Evolutionary conservation across 2,888 invertebrate species (phyloP), one percentile per base, ranked within the genome.

Genomic region (Fragum sueziense): DNA sequence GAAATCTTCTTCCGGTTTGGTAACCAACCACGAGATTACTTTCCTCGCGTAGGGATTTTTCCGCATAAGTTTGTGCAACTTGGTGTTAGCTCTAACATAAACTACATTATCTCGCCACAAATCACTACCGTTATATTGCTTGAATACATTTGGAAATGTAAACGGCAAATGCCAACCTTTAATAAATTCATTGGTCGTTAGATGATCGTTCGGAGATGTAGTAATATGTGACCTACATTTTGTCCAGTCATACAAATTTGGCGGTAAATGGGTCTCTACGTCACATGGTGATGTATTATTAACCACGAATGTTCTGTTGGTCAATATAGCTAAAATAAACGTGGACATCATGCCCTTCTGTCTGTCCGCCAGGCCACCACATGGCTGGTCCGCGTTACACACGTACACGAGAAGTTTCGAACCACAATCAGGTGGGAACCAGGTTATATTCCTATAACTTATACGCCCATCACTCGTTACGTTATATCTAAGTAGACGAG

Each of bases 361-460:
- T 34, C 78, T 59, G 29, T 75, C 75, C 4, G 75, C 81, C 70
- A 68, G 75, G 0, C 77, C 81, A 2, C 81, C 81, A 70, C 80
- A 80, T 14, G 37, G 65, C 1, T 0, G 25, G 25, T 34, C 31
- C 4, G 33, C 17, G 20, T 31, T 29, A 41, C 74, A 79, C 11
- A 25, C 68, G 20, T 75, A 75, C 0, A 74, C 70, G 1, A 72
- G 52, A 20, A 73, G n/a, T 51, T 69, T 57, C 57, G 20, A 14
- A 6, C 17, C n/a, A 54, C 34, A 65, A 22, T 65, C 65, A 22
- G 65, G 65, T 14, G 22, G 33, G 9, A 14, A 25, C 17, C 37
- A 65, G 9, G 41, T 41, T 7, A 65, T 65, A 41, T 27, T 27
- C n/a, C 41, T 22, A 14, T 65, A 65, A 17, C 2, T 31, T 3